Evolutionary conservation across 2,113 vertebrate genomes (phyloP), one percentile per base, ranked within the genome.

Genomic region (Fregetta grallaria): DNA sequence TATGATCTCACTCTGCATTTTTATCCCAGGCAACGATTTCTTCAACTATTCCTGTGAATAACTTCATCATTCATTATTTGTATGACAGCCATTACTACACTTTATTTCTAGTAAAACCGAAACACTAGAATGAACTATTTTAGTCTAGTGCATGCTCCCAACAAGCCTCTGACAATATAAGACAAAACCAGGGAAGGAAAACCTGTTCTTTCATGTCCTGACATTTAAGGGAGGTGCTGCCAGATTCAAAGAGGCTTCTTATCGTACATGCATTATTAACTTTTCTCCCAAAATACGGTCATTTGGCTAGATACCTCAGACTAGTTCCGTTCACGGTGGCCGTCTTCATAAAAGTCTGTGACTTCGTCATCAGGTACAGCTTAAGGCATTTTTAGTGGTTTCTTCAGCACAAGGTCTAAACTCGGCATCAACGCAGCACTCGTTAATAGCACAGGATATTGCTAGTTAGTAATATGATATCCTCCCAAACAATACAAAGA

Each of bases 191-290:
- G 15, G 20, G 29, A 76, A 87, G 21, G 13, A 78, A 89, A 75
- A 49, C 26, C 36, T 71, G 25, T 40, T 86, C 34, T 72, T 75
- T 75, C 21, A 40, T 42, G 40, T 32, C 32, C 13, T 81, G 58
- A 38, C 16, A 79, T 34, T 59, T 55, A 53, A 71, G 11, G 52
- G 10, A 90, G 12, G 42, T 62, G 18, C 11, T 70, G 75, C 15
- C 45, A 44, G 30, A 71, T 16, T 86, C 65, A 71, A 36, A 66
- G 10, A 66, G 4, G 14, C 8, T 53, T 81, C 22, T 61, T 78
- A 45, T 5, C 0, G 0, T 50, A 56, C 8, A 40, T 0, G 1
- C 2, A 13, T 55, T 47, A 45, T 36, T 25, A 71, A 75, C 38
- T 71, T 40, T 67, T 70, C 66, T 71, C 29, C 52, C 38, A 21